phyloP scores from a whole-genome alignment of 2,888 invertebrate genomes.

The Clunio marinus region DNA sequence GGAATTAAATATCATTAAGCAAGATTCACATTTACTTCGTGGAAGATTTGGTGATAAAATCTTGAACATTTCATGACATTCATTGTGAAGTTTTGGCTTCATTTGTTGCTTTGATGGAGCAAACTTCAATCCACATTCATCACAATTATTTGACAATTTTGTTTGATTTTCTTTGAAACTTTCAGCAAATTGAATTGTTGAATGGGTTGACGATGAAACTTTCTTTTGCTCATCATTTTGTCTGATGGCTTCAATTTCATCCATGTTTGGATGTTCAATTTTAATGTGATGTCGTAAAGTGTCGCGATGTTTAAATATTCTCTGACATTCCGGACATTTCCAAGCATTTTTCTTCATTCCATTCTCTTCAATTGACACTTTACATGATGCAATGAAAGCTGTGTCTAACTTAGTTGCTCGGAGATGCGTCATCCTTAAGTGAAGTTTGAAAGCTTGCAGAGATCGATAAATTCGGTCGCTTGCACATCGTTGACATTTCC shows the following conservation, averaged over 20 bases:
- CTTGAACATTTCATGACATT: slow-evolving; percentile 18
- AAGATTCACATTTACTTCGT: not conserved
- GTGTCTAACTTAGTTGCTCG: not conserved
- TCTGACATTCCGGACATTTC: slow-evolving; percentile 8
- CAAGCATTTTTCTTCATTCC: not conserved
- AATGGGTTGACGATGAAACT: not conserved
- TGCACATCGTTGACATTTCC: not conserved
- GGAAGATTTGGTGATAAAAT: not conserved
- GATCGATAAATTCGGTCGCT: not conserved
- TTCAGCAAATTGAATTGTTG: not conserved
- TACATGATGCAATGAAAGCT: not conserved
- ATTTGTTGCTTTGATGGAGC: not conserved
- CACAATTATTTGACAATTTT: not conserved
- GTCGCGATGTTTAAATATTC: slow-evolving; percentile 6
- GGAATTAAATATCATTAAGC: not conserved
- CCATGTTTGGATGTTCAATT: not conserved
- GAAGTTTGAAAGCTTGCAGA: slow-evolving; percentile 5
- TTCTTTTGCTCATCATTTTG: not conserved
- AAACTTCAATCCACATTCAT: slow-evolving; percentile 18
- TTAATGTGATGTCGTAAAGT: slow-evolving; percentile 10
- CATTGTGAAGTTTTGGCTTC: slow-evolving; percentile 4
- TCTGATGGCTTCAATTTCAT: not conserved
- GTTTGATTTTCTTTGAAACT: not conserved
- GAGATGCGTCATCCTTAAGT: not conserved
- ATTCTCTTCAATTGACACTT: not conserved